phyloP scores from a whole-genome alignment of 53 echinoderm and acorn worm species.

The Antedon mediterranea region DNA sequence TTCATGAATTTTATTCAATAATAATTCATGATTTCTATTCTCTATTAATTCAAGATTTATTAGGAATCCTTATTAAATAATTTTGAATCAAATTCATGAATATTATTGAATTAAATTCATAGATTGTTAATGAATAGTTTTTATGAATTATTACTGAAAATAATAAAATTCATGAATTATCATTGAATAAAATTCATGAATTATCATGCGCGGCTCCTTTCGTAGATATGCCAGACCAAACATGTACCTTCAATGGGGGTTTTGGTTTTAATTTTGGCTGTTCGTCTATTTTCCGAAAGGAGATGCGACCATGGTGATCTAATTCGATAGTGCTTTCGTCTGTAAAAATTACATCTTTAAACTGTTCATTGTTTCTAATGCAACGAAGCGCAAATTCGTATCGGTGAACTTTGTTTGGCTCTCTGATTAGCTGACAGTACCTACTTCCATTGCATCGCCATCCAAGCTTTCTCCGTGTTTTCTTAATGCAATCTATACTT shows the following conservation, averaged over 20 bases:
- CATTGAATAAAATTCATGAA: too few species aligned
- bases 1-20: too few species aligned
- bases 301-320: slow-evolving; percentile 21
- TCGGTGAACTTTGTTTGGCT: slow-evolving; percentile 5
- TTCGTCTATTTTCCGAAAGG: slow-evolving; percentile 4
- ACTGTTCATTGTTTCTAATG: slow-evolving; percentile 1
- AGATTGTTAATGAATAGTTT: too few species aligned
- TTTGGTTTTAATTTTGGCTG: slow-evolving; percentile 2
- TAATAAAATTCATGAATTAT: too few species aligned
- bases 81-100: too few species aligned
- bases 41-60: too few species aligned
- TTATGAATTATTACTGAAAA: too few species aligned
- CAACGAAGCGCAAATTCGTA: slow-evolving; percentile 3
- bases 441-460: slow-evolving; percentile 16
- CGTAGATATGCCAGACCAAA: slow-evolving; percentile 24
- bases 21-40: too few species aligned
- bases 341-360: slow-evolving; percentile 19
- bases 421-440: slow-evolving; percentile 21
- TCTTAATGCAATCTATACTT: not conserved
- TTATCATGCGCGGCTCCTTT: not conserved
- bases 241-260: slow-evolving; percentile 20
- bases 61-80: too few species aligned
- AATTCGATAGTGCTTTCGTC: slow-evolving; percentile 24
- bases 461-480: slow-evolving; percentile 12
- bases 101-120: too few species aligned